Percentiles rank a stretch among this genome's conserved stretches.
These are phyloP conservation scores for Drosophila dives DNA, from an alignment of 2,888 invertebrate genomes.

Conservation along the genomic window DNA sequence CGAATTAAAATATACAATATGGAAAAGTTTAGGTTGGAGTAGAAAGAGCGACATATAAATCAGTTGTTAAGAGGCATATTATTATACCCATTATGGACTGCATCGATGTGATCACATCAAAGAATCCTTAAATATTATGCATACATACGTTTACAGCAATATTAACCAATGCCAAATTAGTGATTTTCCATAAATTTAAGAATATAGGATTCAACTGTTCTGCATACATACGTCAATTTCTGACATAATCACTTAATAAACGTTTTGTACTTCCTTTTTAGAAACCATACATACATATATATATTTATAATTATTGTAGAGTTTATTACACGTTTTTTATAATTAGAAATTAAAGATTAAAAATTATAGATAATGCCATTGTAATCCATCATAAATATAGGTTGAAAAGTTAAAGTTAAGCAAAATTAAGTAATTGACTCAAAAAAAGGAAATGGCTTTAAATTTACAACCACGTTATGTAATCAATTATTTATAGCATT, in stretches of 20 bases:
- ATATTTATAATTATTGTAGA: conserved; percentile 21
- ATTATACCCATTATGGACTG: conserved; percentile 59
- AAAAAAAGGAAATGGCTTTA: conserved; percentile 60
- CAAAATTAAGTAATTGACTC: conserved; percentile 56
- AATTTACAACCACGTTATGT: conserved; percentile 61
- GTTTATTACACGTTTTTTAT: conserved; percentile 56
- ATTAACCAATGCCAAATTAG: conserved; percentile 73
- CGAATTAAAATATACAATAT: conserved; percentile 19
- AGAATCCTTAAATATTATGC: conserved; percentile 45
- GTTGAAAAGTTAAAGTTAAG: conserved; percentile 44
- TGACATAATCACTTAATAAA: conserved; percentile 68
- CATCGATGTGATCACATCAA: conserved; percentile 70
- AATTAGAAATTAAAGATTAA: conserved; percentile 14
- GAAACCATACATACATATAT: conserved; percentile 44
- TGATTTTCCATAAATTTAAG: conserved; percentile 65
- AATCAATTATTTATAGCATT: conserved; percentile 54
- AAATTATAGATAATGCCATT: conserved; percentile 30
- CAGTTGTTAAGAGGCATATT: conserved; percentile 36
- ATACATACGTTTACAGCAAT: conserved; percentile 56
- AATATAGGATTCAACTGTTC: conserved; percentile 31
- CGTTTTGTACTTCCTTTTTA: conserved; percentile 71
- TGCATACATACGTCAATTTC: conserved; percentile 65
- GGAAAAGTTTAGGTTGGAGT: conserved; percentile 15
- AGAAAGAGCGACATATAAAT: conserved; percentile 10
- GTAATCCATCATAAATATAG: conserved; percentile 25